Evolutionary conservation across 2,113 vertebrate species (phyloP).

Genomic region (Neoarius graeffei): DNA sequence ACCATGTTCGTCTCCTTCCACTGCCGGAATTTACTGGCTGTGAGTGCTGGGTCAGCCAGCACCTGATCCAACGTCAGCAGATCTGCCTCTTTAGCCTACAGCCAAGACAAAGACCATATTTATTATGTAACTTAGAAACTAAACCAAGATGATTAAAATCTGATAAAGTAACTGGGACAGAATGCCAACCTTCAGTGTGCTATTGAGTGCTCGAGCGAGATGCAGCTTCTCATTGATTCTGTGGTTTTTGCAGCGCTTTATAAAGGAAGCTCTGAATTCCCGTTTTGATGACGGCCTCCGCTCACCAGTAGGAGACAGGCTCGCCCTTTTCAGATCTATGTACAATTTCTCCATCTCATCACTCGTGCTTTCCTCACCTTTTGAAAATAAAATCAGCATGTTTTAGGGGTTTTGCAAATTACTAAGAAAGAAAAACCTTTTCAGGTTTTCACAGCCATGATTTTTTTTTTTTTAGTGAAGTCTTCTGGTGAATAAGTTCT

Average conservation of each 20-base stretch:
- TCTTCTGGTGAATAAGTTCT: not conserved
- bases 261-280: constrained; percentile 91
- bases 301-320: constrained; percentile 89
- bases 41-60: constrained; percentile 79
- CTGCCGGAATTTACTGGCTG: constrained; percentile 82
- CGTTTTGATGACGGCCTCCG: constrained; percentile 88
- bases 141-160: not conserved
- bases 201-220: constrained; percentile 88
- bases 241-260: constrained; percentile 92
- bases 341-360: constrained; percentile 96
- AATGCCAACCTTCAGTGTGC: constrained; percentile 89
- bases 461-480: not conserved
- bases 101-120: constrained; percentile 11
- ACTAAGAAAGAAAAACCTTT: not conserved
- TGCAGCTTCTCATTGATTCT: constrained; percentile 91
- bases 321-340: constrained; percentile 89
- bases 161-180: not conserved
- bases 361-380: constrained; percentile 53
- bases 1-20: constrained; percentile 88
- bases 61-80: constrained; percentile 87
- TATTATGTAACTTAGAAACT: not conserved
- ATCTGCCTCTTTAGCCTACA: constrained; percentile 91
- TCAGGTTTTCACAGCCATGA: not conserved
- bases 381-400: constrained; percentile 39
- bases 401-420: not conserved